A percentile compares a stretch with the other conserved stretches of the same genome.
Evolutionary conservation across 2,888 invertebrate species (phyloP).

Genomic region (Andrena marginata): DNA sequence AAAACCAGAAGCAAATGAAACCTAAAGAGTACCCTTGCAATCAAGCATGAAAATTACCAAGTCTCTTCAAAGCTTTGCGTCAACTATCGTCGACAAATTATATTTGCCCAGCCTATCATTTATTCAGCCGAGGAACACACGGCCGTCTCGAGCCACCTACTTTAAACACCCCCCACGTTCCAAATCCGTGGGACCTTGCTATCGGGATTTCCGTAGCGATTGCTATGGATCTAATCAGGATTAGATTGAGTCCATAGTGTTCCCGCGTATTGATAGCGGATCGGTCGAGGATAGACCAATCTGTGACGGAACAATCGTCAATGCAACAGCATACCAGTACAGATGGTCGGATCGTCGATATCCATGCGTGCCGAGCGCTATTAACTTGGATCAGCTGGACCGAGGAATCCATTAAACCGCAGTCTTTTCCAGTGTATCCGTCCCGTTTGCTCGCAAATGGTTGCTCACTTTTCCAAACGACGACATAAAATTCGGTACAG

Average conservation of each 20-base stretch:
- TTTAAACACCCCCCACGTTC: neutral
- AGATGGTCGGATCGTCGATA: slow-evolving; percentile 28
- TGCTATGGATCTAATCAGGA: slow-evolving; percentile 55
- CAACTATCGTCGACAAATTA: neutral
- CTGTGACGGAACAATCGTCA: slow-evolving; percentile 53
- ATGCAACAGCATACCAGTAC: slow-evolving; percentile 44
- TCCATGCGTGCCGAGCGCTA: slow-evolving; percentile 13
- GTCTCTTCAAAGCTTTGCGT: neutral
- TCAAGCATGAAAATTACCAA: neutral
- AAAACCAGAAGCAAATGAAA: neutral
- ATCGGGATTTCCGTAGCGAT: slow-evolving; percentile 31
- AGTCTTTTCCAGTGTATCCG: neutral
- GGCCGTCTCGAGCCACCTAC: neutral
- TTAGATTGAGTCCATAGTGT: slow-evolving; percentile 47
- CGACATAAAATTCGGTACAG: neutral
- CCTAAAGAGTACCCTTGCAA: too few species aligned
- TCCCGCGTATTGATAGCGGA: slow-evolving; percentile 45
- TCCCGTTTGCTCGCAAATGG: neutral
- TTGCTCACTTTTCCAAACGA: neutral
- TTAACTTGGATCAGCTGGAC: slow-evolving; percentile 32
- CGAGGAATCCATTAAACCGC: neutral
- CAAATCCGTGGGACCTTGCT: neutral
- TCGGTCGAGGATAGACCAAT: slow-evolving; percentile 51
- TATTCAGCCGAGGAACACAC: neutral
- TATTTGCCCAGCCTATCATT: neutral